Base-by-base conservation (phyloP, 2,888 invertebrate species). In the Drosophila gaucha region DNA sequence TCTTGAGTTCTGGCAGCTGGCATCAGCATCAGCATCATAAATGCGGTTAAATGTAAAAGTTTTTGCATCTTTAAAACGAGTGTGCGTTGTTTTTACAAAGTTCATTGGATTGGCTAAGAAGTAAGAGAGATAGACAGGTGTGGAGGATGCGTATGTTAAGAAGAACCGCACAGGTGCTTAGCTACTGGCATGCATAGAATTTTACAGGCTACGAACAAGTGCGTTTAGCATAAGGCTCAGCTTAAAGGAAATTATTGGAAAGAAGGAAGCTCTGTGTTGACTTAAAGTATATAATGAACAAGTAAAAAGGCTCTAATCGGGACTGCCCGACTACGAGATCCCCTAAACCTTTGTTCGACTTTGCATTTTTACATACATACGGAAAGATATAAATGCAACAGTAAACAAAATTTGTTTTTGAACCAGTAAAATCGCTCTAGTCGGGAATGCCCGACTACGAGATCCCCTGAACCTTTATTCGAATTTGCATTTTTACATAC, bases 31-130 rank as follows among this genome's bases (percentile, higher is more conserved):
- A 43, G 36, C 44, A 74, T 82, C 88, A 87, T 87, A 85, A 87
- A 82, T 87, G 86, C 74, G 82, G 88, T 87, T 85, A 87, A 87
- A 82, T 87, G 86, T 85, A 87, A 82, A 82, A 82, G 82, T 82
- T 82, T 80, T 71, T 67, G 85, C 80, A 78, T 85, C 67, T 74
- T 74, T 66, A 66, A 64, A 77, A 82, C 67, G 71, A 71, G 64
- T 68, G 44, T 62, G 83, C 65, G 63, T 46, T 80, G 80, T 87
- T 80, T 84, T 67, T 62, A 38, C 69, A 41, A 87, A 80, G 78
- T 84, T 80, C 68, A 76, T 60, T 60, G 56, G 39, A 62, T 74
- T 59, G 59, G 43, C 35, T 43, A 35, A 16, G 28, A 39, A 36
- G 20, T 0, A 5, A 20, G n/a, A 9, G 14, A n/a, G 20, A n/a